Evolutionary conservation across 2,888 invertebrate species (phyloP).

Genomic region (Leptarthrus brevirostris): DNA sequence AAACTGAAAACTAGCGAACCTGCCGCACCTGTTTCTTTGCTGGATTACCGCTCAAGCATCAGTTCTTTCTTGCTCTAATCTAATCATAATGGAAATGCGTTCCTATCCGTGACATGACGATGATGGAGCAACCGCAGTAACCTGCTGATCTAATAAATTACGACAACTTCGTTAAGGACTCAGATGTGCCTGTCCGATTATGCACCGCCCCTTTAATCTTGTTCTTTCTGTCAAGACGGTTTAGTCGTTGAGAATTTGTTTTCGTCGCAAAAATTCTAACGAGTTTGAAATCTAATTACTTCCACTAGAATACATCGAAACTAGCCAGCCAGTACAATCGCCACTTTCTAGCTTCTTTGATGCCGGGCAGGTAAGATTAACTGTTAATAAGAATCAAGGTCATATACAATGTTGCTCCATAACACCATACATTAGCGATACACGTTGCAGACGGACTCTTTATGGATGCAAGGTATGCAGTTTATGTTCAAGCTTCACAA

Average conservation of each 20-base stretch:
- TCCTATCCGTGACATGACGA: not conserved
- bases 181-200: not conserved
- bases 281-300: constrained; percentile 14
- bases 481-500: not conserved
- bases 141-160: not conserved
- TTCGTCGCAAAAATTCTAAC: not conserved
- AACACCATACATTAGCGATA: not conserved
- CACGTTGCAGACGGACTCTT: not conserved
- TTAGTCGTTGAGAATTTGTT: not conserved
- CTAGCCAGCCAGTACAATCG: no score
- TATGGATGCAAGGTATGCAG: not conserved
- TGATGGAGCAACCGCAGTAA: not conserved
- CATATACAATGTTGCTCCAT: constrained; percentile 5
- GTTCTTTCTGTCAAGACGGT: no score
- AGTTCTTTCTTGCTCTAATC: not conserved
- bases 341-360: constrained; percentile 1
- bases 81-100: not conserved
- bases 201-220: no score
- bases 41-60: not conserved
- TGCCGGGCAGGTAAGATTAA: constrained; percentile 15
- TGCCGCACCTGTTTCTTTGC: not conserved
- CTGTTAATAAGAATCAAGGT: constrained; percentile 38
- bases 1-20: not conserved
- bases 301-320: not conserved
- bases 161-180: not conserved